phyloP scores from a whole-genome alignment of 2,113 vertebrate species.

The Rynchops niger region DNA sequence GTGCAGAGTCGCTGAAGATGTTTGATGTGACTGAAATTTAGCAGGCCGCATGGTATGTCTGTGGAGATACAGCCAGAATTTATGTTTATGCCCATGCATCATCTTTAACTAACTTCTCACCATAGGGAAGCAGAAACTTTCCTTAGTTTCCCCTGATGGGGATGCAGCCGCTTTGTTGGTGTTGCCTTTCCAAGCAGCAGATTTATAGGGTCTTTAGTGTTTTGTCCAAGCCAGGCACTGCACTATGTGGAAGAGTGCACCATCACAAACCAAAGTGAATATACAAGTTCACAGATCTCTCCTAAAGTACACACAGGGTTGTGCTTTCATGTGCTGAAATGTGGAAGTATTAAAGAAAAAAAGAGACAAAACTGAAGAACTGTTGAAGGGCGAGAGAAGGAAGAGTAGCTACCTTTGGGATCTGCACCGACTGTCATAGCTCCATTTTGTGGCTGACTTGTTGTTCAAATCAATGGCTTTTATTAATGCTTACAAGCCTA shows the following conservation, averaged over 20 bases:
- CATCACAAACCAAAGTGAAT: background rate
- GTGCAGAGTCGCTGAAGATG: background rate
- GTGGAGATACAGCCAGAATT: background rate
- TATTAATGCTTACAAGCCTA: slow-evolving; percentile 56
- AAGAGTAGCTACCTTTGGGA: background rate
- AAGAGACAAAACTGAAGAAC: background rate
- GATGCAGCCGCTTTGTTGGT: background rate
- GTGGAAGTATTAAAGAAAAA: background rate
- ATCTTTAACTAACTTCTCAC: background rate
- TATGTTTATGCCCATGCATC: background rate
- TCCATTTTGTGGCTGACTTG: background rate
- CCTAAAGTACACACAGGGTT: background rate
- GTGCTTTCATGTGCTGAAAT: background rate
- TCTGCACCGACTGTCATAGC: background rate
- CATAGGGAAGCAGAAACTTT: background rate
- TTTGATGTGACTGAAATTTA: background rate
- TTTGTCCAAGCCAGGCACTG: background rate
- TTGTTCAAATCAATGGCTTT: slow-evolving; percentile 40
- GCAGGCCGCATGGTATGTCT: background rate
- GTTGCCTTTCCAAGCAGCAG: background rate
- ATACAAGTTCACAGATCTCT: background rate
- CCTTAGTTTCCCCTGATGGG: background rate
- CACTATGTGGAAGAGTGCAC: background rate
- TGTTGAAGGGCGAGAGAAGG: background rate
- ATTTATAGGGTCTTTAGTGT: background rate